Conservation (phyloP, 2,113 vertebrate species). For the Eptesicus fuscus region DNA sequence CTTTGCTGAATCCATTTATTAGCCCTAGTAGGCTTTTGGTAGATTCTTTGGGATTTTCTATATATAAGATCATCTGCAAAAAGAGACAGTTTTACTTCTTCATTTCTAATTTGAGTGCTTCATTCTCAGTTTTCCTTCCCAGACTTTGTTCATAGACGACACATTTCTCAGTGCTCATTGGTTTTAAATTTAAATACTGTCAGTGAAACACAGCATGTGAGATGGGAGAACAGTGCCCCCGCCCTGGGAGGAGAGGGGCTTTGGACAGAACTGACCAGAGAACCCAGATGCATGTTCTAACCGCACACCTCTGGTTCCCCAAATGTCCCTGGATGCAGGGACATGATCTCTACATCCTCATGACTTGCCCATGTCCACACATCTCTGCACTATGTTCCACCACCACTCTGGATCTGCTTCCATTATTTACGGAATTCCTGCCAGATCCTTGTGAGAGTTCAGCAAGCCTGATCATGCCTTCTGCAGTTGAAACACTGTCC, state of each 20-base stretch:
- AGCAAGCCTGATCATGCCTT: not conserved
- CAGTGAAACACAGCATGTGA: not conserved
- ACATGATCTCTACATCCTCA: not conserved
- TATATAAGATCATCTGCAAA: not conserved
- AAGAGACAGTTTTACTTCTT: not conserved
- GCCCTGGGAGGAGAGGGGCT: not conserved
- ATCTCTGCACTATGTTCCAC: not conserved
- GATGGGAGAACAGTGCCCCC: not conserved
- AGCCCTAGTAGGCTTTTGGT: not conserved
- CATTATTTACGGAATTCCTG: not conserved
- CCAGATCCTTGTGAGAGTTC: not conserved
- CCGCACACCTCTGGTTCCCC: not conserved
- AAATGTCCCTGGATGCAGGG: not conserved
- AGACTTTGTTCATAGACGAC: not conserved
- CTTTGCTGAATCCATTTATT: not conserved
- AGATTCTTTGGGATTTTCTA: not conserved
- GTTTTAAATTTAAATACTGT: not conserved
- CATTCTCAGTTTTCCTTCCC: not conserved
- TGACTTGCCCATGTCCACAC: not conserved
- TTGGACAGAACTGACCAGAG: not conserved
- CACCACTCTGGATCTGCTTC: not conserved
- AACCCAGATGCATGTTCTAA: not conserved
- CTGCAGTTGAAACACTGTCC: not conserved
- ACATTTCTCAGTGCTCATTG: not conserved
- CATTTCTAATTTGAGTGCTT: not conserved